Evolutionary conservation across 1,140 invertebrate genomes (phyloP), one percentile per base, ranked within the genome.

Genomic region (Cydia fagiglandana): DNA sequence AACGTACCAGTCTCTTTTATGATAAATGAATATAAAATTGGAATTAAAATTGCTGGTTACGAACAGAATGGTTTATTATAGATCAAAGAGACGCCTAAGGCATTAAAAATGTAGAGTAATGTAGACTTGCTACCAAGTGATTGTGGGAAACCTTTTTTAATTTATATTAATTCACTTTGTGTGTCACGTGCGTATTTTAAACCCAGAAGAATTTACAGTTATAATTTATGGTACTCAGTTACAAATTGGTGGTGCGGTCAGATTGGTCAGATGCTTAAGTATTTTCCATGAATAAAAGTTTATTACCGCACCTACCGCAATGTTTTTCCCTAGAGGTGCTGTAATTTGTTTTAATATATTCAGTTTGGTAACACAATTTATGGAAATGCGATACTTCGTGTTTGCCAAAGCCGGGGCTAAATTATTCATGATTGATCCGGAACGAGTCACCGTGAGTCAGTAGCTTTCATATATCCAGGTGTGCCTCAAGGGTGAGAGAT

Each of bases 341-440:
- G 9, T 61, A 61, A 61, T 61, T 24, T 61, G 56, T 61, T 61
- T 9, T 61, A 61, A 61, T 61, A 61, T 61, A 61, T 61, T 61
- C 56, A 61, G 20, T 24, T 61, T 24, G 20, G 20, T 61, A 61
- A 24, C 56, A 24, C 56, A 61, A 61, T 24, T 61, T 61, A 61
- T 61, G 56, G 15, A 61, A 24, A 61, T 61, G 20, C 56, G 56
- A 61, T 61, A 24, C 56, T 20, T 61, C 56, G 20, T 61, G 56
- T 61, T 61, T 12, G 20, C 17, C 56, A 61, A 61, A 20, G 56
- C 56, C 20, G 9, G 56, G 56, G 17, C 56, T 61, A 10, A 61
- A 24, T 61, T 61, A 61, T 61, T 61, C 56, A 61, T 24, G 17
- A 61, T 61, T 61, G 7, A 24, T 20, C 7, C 17, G 17, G 6